A percentile compares a stretch with the other conserved stretches of the same genome.
These are phyloP conservation scores for Atherinomorus stipes DNA, from an alignment of 2,113 vertebrate species.

Conservation along the genomic window DNA sequence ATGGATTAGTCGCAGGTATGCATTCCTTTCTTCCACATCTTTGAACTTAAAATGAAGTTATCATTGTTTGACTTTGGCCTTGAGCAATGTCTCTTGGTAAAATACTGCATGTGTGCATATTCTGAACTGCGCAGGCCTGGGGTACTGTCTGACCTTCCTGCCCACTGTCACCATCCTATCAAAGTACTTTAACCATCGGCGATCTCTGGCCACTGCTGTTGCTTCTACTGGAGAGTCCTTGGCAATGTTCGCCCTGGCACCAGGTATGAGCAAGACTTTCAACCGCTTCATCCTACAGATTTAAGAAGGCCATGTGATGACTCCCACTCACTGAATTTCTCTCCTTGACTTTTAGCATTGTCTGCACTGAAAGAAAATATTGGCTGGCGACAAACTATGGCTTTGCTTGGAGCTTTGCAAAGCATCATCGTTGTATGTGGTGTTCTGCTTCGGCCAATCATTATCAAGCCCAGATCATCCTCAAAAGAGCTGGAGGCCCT, in stretches of 20 bases:
- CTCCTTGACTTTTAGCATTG: conserved; percentile 80
- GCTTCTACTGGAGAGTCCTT: conserved; percentile 97
- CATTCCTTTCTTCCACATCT: neutral
- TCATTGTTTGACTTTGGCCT: neutral
- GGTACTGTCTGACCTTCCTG: conserved; percentile 94
- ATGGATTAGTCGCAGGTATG: conserved; percentile 90
- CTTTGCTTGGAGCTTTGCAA: conserved; percentile 90
- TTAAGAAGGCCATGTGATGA: neutral
- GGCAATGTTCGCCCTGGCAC: conserved; percentile 92
- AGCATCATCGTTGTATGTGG: conserved; percentile 88
- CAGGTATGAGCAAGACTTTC: conserved; percentile 83
- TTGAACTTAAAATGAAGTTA: neutral
- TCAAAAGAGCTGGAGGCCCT: conserved; percentile 51
- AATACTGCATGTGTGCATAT: neutral
- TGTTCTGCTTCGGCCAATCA: conserved; percentile 87
- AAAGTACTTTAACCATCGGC: conserved; percentile 91
- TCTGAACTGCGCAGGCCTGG: conserved; percentile 85
- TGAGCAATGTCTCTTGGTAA: neutral
- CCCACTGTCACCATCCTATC: conserved; percentile 96
- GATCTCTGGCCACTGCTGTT: conserved; percentile 90
- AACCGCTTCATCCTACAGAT: neutral
- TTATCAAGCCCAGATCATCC: conserved; percentile 75
- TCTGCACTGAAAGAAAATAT: conserved; percentile 88
- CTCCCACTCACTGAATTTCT: neutral
- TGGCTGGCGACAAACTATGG: conserved; percentile 91